phyloP scores from a whole-genome alignment of 2,797 vertebrate genomes.

The Amniataba percoides region DNA sequence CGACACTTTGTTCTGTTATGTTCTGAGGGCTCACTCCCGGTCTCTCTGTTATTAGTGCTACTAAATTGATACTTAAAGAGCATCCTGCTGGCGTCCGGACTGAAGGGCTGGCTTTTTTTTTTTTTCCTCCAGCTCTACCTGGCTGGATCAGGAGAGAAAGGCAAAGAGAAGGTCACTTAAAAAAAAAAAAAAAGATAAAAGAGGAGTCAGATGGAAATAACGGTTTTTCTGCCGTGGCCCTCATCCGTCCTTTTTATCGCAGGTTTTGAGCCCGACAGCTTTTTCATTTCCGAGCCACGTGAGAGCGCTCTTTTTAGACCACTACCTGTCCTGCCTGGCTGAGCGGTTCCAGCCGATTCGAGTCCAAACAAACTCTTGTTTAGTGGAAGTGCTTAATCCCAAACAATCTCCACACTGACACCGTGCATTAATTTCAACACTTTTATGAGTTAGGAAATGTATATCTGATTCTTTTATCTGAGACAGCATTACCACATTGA shows the following conservation, averaged over 20 bases:
- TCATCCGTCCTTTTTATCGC: slow-evolving; percentile 16
- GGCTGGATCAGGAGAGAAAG: slow-evolving; percentile 40
- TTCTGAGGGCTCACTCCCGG: slow-evolving; percentile 28
- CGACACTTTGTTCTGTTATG: slow-evolving; percentile 46
- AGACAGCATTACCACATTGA: slow-evolving; percentile 32
- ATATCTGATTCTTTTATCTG: slow-evolving; percentile 3
- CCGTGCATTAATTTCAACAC: slow-evolving; percentile 35
- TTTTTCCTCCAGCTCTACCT: slow-evolving; percentile 40
- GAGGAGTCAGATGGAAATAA: neutral
- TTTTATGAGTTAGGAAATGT: slow-evolving; percentile 13
- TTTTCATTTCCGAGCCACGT: slow-evolving; percentile 48
- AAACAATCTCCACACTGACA: slow-evolving; percentile 12
- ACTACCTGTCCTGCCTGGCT: slow-evolving; percentile 38
- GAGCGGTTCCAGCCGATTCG: slow-evolving; percentile 19
- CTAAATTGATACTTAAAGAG: slow-evolving; percentile 36
- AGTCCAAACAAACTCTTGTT: slow-evolving; percentile 58
- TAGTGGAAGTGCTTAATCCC: slow-evolving; percentile 48
- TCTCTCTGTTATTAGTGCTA: slow-evolving; percentile 30
- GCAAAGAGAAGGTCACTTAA: neutral
- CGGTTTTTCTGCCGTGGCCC: slow-evolving; percentile 25
- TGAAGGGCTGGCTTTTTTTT: slow-evolving; percentile 19
- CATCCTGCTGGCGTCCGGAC: slow-evolving; percentile 36
- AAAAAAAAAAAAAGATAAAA: neutral
- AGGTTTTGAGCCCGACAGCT: slow-evolving; percentile 19
- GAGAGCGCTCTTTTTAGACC: slow-evolving; percentile 36